Conservation (phyloP, 2,113 vertebrate species). For the Lophochroa leadbeateri region DNA sequence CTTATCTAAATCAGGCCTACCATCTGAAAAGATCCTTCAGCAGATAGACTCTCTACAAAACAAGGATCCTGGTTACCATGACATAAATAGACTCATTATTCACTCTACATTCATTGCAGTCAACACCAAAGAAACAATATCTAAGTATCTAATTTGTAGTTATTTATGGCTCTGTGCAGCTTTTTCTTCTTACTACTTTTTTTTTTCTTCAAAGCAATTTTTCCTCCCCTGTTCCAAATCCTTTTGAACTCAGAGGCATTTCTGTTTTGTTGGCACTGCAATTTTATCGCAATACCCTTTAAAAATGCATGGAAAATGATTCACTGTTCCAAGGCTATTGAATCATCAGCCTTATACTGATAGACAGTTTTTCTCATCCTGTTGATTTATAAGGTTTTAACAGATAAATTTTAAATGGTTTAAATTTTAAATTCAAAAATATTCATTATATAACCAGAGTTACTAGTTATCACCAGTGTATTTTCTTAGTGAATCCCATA, state of each 20-base stretch:
- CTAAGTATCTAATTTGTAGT: neutral
- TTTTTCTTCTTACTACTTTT: neutral
- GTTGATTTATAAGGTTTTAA: neutral
- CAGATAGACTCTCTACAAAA: neutral
- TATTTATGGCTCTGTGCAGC: neutral
- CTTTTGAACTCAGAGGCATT: neutral
- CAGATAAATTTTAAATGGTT: neutral
- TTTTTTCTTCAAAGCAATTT: neutral
- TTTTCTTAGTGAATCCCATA: neutral
- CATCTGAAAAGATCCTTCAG: neutral
- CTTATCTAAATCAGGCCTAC: neutral
- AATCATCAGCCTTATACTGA: neutral
- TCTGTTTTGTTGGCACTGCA: neutral
- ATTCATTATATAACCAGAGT: neutral
- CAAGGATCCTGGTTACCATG: neutral
- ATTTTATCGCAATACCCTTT: neutral
- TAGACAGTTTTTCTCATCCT: neutral
- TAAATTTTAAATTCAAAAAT: neutral
- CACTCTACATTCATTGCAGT: neutral
- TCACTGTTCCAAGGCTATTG: neutral
- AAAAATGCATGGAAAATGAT: slow-evolving; percentile 13
- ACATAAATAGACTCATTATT: slow-evolving; percentile 20
- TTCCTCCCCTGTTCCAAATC: neutral
- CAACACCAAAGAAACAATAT: slow-evolving; percentile 11
- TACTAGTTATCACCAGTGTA: neutral